phyloP scores from a whole-genome alignment of 2,888 invertebrate genomes.

The Odiellus spinosus region DNA sequence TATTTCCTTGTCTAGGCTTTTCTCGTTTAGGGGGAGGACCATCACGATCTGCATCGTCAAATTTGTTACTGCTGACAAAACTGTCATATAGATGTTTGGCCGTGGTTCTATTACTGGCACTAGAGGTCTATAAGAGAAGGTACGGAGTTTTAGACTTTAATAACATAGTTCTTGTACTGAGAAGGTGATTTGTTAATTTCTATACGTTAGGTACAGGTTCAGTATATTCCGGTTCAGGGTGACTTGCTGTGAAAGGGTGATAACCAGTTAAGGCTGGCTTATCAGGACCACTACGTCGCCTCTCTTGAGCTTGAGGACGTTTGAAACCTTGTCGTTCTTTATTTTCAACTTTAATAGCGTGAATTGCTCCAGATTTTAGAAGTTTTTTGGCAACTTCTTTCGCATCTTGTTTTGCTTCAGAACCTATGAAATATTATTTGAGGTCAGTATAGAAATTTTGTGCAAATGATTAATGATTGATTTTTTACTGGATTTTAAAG shows the following conservation, averaged over 20 bases:
- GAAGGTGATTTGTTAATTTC: no score
- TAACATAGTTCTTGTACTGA: no score
- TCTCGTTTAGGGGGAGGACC: conserved; percentile 8
- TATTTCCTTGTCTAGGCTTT: conserved; percentile 57
- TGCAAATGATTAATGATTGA: conserved; percentile 59
- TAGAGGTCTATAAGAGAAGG: background rate
- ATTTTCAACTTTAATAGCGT: conserved; percentile 26
- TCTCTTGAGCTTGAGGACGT: conserved; percentile 63
- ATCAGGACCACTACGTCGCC: conserved; percentile 40
- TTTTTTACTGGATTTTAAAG: conserved; percentile 37
- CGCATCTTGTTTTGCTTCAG: conserved; percentile 68
- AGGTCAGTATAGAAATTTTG: conserved; percentile 75
- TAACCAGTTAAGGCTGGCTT: conserved; percentile 60
- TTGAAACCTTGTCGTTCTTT: conserved; percentile 82
- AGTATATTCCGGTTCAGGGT: conserved; percentile 43
- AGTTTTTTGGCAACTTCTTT: conserved; percentile 85
- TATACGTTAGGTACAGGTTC: conserved; percentile 26
- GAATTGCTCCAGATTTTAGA: conserved; percentile 70
- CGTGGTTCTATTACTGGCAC: conserved; percentile 17
- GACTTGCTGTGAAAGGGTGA: conserved; percentile 77
- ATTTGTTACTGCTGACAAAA: conserved; percentile 49
- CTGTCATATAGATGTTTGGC: conserved; percentile 47
- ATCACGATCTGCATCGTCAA: conserved; percentile 15
- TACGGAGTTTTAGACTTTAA: conserved; percentile 22
- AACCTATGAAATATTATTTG: conserved; percentile 50